Evolutionary conservation across 1,140 invertebrate species (phyloP).

Genomic region (Lutraria rhynchaena): DNA sequence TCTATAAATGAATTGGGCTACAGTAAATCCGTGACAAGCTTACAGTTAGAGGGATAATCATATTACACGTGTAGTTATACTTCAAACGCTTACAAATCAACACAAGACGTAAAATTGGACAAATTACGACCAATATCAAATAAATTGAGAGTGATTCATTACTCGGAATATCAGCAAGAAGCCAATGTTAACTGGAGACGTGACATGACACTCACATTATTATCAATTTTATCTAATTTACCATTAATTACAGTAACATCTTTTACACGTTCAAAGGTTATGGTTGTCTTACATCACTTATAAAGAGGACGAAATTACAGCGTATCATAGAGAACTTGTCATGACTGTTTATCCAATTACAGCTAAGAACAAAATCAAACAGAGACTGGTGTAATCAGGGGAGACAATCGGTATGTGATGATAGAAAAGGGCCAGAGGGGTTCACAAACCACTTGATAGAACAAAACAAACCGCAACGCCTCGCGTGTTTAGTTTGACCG

Average conservation of each 20-base stretch:
- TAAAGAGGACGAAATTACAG: slow-evolving; percentile 8
- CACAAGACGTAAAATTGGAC: slow-evolving; percentile 9
- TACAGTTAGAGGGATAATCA: slow-evolving; percentile 34
- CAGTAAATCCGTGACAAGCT: slow-evolving; percentile 24
- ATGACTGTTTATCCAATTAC: slow-evolving; percentile 52
- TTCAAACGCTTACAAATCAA: slow-evolving; percentile 10
- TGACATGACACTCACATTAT: slow-evolving; percentile 31
- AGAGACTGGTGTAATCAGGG: neutral
- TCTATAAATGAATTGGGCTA: no score
- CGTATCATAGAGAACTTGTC: slow-evolving; percentile 21
- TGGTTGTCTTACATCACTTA: slow-evolving; percentile 32
- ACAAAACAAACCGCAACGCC: neutral
- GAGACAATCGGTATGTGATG: slow-evolving; percentile 27
- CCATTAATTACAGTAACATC: slow-evolving; percentile 43
- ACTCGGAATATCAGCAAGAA: neutral
- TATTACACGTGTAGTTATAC: slow-evolving; percentile 6
- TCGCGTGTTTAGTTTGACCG: slow-evolving; percentile 6
- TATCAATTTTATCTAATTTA: slow-evolving; percentile 46
- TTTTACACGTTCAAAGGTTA: slow-evolving; percentile 39
- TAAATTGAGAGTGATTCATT: slow-evolving; percentile 22
- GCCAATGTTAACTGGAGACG: slow-evolving; percentile 17
- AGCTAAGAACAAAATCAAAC: slow-evolving; percentile 29
- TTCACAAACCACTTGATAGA: neutral
- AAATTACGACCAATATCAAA: slow-evolving; percentile 17
- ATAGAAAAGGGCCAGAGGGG: slow-evolving; percentile 25